A percentile compares a stretch with the other conserved stretches of the same genome.
Conservation (phyloP, 2,797 vertebrate genomes). For the Lithobates pipiens region DNA sequence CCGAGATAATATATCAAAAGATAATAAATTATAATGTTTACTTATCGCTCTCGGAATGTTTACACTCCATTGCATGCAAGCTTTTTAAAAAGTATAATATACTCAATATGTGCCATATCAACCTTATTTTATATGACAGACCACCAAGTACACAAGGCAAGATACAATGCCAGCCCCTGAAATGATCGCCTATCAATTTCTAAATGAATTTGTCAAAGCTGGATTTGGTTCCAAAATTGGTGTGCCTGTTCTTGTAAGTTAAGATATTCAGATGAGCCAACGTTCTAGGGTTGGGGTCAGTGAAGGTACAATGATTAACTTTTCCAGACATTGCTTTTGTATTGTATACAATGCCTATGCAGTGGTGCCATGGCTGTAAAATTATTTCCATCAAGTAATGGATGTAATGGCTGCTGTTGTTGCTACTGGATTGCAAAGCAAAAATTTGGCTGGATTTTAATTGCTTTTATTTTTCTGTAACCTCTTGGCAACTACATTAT, state of each 20-base stretch:
- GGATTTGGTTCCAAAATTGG: background rate
- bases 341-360: no score
- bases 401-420: no score
- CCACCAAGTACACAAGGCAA: conserved; percentile 33
- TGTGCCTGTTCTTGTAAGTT: background rate
- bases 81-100: conserved; percentile 43
- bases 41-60: conserved; percentile 40
- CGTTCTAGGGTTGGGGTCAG: no score
- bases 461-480: no score
- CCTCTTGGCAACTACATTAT: no score
- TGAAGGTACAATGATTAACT: no score
- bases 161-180: background rate
- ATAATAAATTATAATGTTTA: conserved; percentile 53
- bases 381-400: no score
- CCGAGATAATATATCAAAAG: conserved; percentile 47
- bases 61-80: conserved; percentile 36
- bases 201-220: background rate
- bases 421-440: no score
- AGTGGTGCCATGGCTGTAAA: no score
- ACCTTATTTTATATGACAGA: conserved; percentile 12
- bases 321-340: no score
- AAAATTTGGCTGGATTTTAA: no score
- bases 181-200: conserved; percentile 11
- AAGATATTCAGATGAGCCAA: background rate
- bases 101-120: conserved; percentile 50